phyloP scores from a whole-genome alignment of 1,140 invertebrate species.

The Penaeus japonicus region DNA sequence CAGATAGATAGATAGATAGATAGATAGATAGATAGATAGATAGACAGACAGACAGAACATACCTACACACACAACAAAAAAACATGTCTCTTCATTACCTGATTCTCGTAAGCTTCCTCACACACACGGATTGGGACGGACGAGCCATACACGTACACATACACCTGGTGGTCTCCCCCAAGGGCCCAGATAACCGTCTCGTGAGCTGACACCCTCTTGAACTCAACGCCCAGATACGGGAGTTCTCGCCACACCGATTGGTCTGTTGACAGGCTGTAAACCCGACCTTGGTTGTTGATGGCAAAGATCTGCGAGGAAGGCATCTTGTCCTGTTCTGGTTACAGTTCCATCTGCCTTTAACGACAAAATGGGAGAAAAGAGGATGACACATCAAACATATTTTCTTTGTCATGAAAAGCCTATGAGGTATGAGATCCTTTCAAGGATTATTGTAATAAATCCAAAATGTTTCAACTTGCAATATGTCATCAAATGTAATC shows the following conservation, averaged over 20 bases:
- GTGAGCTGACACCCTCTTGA: slow-evolving; percentile 82
- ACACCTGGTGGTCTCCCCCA: slow-evolving; percentile 89
- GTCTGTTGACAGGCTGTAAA: slow-evolving; percentile 80
- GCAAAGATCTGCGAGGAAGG: slow-evolving; percentile 72
- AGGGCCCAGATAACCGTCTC: slow-evolving; percentile 89
- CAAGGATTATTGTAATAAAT: no score
- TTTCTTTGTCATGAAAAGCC: no score
- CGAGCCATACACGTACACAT: slow-evolving; percentile 85
- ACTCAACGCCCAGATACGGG: slow-evolving; percentile 82
- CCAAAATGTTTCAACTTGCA: no score
- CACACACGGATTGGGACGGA: slow-evolving; percentile 89
- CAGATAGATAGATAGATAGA: no score
- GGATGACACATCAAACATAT: neutral
- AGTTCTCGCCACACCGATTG: slow-evolving; percentile 84
- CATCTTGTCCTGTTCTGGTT: slow-evolving; percentile 56
- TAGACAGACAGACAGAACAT: no score
- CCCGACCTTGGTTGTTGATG: slow-evolving; percentile 85
- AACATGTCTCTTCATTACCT: slow-evolving; percentile 64
- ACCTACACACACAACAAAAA: no score
- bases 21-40: no score
- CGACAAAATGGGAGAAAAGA: neutral
- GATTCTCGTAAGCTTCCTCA: slow-evolving; percentile 92
- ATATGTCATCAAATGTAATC: no score
- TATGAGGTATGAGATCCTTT: no score
- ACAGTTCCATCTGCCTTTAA: neutral